Evolutionary conservation across 2,113 vertebrate genomes (phyloP), one percentile per base, ranked within the genome.

Genomic region (Corythornis madagascariensis): DNA sequence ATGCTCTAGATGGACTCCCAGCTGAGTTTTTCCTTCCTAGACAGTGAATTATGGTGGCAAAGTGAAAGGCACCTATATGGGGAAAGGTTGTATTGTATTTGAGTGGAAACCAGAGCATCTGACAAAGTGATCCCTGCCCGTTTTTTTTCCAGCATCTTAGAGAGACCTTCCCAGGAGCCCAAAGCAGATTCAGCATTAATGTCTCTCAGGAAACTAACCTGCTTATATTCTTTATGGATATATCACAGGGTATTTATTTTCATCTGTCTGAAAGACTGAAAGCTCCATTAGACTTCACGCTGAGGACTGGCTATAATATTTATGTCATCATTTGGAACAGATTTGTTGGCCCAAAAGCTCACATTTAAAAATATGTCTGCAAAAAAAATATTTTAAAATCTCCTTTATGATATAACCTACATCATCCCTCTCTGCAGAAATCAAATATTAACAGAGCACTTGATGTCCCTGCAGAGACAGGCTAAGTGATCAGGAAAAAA

Each of bases 301-400:
- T 8, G 75, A 93, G 85, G 89, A 67, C 50, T 28, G 35, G 79
- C 78, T 77, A 28, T 70, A 74, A 88, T 77, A 86, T 95, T 93
- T 92, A 71, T 89, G 84, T 48, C 94, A 83, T 77, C 24, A 38
- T 92, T 89, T 78, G 60, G 75, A 93, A 67, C 52, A 78, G 87
- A 93, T 93, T 89, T 91, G 82, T 77, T 93, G 95, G 91, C 78
- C 92, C 88, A 81, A 93, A 84, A 93, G 71, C 87, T 93, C 83
- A 17, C 60, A 48, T 89, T 91, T 88, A 57, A 70, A 92, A 93
- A 92, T 63, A 71, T 80, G 74, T 50, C 86, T 9, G 0, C 67
- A 64, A 78, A 89, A 38, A 38, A 38, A 38, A 38, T 38, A 38
- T 38, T 38, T 38, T 38, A 38, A 38, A 80, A 89, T 86, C n/a